Percentiles rank a stretch among this genome's conserved stretches.
phyloP scores from a whole-genome alignment of 2,113 vertebrate genomes.

The Lagopus leucura region DNA sequence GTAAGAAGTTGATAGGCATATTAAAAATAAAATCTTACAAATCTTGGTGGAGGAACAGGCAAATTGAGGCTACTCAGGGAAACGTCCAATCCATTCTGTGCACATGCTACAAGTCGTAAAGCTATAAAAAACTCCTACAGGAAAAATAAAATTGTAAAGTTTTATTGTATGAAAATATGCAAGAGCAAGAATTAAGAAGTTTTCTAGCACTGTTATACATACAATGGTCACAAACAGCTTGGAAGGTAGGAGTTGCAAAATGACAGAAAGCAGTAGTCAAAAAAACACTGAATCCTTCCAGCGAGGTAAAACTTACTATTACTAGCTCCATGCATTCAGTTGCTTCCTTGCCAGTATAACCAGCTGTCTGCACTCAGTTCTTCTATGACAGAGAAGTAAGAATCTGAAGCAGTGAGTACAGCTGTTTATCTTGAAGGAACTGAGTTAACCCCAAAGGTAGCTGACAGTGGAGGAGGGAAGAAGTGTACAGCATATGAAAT shows the following conservation, averaged over 20 bases:
- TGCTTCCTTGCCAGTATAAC: neutral
- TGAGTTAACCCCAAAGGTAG: neutral
- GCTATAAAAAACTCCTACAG: conserved; percentile 96
- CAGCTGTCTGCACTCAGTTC: neutral
- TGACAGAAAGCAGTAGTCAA: neutral
- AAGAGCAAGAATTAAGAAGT: neutral
- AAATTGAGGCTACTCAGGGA: conserved; percentile 88
- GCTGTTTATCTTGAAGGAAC: neutral
- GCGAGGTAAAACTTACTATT: neutral
- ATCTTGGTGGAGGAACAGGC: conserved; percentile 93
- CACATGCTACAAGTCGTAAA: conserved; percentile 93
- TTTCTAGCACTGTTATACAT: neutral
- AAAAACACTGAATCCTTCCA: neutral
- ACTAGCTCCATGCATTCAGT: neutral
- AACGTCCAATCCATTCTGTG: conserved; percentile 97
- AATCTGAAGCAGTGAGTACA: neutral
- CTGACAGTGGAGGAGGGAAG: neutral
- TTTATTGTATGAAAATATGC: neutral
- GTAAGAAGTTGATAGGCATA: neutral
- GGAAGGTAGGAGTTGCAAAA: neutral
- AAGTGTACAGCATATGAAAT: neutral
- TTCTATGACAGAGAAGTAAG: neutral
- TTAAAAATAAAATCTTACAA: conserved; percentile 85
- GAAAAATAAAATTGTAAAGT: neutral
- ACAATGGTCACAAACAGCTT: neutral